These are phyloP conservation scores for Empidonax alnorum DNA, from an alignment of 2,113 vertebrate genomes.

Conservation along the genomic window DNA sequence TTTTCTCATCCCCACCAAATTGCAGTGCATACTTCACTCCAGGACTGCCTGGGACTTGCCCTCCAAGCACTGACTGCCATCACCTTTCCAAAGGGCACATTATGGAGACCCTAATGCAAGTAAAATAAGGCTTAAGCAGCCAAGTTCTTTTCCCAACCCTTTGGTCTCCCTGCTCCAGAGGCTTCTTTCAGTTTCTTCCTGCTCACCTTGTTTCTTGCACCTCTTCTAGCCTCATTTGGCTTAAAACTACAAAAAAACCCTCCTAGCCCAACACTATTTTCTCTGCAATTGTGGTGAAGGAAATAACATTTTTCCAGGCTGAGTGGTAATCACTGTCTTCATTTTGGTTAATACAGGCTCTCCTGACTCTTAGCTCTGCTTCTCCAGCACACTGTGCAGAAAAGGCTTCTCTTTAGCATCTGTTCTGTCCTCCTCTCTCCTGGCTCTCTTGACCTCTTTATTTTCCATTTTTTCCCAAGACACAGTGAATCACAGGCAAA, in stretches of 20 bases:
- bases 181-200: not conserved
- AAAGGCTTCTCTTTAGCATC: not conserved
- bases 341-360: not conserved
- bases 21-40: rapidly evolving
- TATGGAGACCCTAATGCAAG: not conserved
- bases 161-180: not conserved
- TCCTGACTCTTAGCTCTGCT: not conserved
- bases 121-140: not conserved
- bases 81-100: not conserved
- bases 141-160: not conserved
- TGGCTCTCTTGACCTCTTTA: not conserved
- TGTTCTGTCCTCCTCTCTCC: not conserved
- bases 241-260: not conserved
- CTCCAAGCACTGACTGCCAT: not conserved
- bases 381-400: not conserved
- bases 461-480: not conserved
- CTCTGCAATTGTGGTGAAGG: not conserved
- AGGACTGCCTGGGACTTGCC: not conserved
- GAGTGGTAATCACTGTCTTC: not conserved
- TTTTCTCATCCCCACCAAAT: not conserved
- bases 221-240: not conserved
- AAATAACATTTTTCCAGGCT: not conserved
- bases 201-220: not conserved
- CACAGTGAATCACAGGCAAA: not conserved
- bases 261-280: not conserved